Conservation (phyloP, 2,113 vertebrate genomes). For the Dissostichus mawsoni region DNA sequence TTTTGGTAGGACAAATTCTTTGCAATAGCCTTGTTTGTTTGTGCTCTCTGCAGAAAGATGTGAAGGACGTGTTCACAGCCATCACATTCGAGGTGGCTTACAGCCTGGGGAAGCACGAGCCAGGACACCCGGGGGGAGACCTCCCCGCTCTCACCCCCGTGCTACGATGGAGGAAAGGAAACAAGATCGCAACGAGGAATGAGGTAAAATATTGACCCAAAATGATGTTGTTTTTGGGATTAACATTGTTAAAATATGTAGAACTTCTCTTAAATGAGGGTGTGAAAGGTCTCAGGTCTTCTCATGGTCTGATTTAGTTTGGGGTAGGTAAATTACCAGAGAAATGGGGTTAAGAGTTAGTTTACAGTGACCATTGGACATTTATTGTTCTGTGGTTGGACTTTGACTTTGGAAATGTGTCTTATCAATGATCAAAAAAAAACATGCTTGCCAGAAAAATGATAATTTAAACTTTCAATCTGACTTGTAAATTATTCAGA, state of each 20-base stretch:
- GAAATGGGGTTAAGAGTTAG: background rate
- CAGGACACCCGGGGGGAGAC: slow-evolving; percentile 81
- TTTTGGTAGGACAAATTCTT: background rate
- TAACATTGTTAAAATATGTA: background rate
- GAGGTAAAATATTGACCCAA: slow-evolving; percentile 84
- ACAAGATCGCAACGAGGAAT: slow-evolving; percentile 92
- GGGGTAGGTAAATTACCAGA: background rate
- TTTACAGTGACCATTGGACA: background rate
- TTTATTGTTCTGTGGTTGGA: background rate
- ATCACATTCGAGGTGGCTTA: slow-evolving; percentile 94
- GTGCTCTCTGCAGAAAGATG: slow-evolving; percentile 88
- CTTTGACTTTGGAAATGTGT: too few species aligned
- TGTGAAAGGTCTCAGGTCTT: background rate
- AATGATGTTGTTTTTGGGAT: background rate
- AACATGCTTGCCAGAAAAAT: too few species aligned
- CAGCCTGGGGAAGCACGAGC: slow-evolving; percentile 86
- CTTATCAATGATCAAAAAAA: too few species aligned
- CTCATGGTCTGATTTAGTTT: background rate
- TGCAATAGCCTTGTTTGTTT: slow-evolving; percentile 20
- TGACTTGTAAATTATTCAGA: slow-evolving; percentile 1
- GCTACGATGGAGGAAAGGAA: slow-evolving; percentile 95
- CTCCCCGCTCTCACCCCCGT: slow-evolving; percentile 90
- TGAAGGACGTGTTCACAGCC: slow-evolving; percentile 94
- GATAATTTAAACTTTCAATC: too few species aligned
- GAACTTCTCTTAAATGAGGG: background rate